These are phyloP conservation scores for Ditylenchus dipsaci DNA, from an alignment of 1,140 invertebrate genomes.

Conservation along the genomic window DNA sequence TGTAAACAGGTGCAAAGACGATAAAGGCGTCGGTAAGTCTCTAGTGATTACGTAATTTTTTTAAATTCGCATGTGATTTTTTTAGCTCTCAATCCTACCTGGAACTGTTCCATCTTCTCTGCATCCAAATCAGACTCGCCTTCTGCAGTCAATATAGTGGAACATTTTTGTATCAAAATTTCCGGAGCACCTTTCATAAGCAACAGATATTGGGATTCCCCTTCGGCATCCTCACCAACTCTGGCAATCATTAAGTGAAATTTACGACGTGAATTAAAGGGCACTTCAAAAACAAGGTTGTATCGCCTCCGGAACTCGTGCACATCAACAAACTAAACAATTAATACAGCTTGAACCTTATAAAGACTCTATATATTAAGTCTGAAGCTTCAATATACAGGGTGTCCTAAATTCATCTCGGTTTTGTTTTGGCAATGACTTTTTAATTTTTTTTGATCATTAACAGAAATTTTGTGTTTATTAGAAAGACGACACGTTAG, in stretches of 20 bases:
- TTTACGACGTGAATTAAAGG: conserved; percentile 54
- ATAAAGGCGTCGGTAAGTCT: too few species aligned
- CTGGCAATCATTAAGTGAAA: conserved; percentile 50
- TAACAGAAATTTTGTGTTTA: too few species aligned
- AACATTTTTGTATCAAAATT: conserved; percentile 46
- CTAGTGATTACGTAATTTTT: too few species aligned
- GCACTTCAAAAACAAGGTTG: conserved; percentile 51
- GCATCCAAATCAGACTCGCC: conserved; percentile 21
- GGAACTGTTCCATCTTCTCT: conserved; percentile 35
- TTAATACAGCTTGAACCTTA: too few species aligned
- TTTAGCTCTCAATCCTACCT: conserved; percentile 8
- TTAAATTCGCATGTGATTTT: too few species aligned
- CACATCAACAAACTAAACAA: conserved; percentile 22
- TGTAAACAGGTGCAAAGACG: too few species aligned
- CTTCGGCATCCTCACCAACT: conserved; percentile 16
- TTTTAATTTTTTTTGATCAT: too few species aligned
- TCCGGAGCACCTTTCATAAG: conserved; percentile 54
- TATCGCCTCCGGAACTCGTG: conserved; percentile 31
- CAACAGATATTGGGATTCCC: conserved; percentile 37
- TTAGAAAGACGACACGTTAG: too few species aligned
- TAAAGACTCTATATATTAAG: too few species aligned
- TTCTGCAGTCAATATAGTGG: conserved; percentile 22
- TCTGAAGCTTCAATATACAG: too few species aligned
- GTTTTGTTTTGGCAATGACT: too few species aligned
- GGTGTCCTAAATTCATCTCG: too few species aligned